A percentile compares a stretch with the other conserved stretches of the same genome.
Evolutionary conservation across 2,113 vertebrate species (phyloP).

Genomic region (Oostethus manadensis): DNA sequence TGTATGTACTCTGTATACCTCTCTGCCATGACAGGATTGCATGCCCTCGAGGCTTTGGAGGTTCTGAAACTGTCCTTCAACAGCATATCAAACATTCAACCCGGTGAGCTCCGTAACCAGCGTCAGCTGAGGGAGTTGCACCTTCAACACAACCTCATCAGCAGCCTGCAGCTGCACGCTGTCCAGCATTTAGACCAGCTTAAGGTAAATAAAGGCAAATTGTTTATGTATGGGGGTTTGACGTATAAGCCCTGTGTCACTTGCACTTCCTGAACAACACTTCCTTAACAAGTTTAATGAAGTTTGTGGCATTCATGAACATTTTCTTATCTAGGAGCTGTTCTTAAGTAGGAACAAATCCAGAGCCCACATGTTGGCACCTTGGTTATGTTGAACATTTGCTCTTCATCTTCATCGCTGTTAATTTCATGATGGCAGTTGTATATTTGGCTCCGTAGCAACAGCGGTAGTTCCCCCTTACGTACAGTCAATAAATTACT

Average conservation of each 20-base stretch:
- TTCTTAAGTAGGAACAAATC: no score
- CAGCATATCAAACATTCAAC: slow-evolving; percentile 64
- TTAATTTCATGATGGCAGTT: no score
- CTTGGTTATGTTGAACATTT: no score
- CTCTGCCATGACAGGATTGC: slow-evolving; percentile 56
- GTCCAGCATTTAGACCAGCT: slow-evolving; percentile 76
- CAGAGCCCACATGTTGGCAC: no score
- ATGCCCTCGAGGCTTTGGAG: slow-evolving; percentile 57
- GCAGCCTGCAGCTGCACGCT: slow-evolving; percentile 69
- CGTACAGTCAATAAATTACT: no score
- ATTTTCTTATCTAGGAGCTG: no score
- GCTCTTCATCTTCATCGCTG: no score
- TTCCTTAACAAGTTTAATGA: no score
- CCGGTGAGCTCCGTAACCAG: slow-evolving; percentile 69
- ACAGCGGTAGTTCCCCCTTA: no score
- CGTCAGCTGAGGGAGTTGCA: slow-evolving; percentile 70
- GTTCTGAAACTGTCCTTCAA: slow-evolving; percentile 79
- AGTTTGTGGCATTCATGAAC: no score
- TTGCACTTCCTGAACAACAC: neutral
- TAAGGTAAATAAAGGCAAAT: slow-evolving; percentile 63
- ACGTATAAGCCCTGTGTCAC: neutral
- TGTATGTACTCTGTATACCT: neutral
- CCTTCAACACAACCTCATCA: slow-evolving; percentile 78
- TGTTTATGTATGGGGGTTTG: no score
- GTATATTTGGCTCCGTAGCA: no score